A percentile compares a stretch with the other conserved stretches of the same genome.
Evolutionary conservation across 2,113 vertebrate genomes (phyloP).

Genomic region (Tupaia tana): DNA sequence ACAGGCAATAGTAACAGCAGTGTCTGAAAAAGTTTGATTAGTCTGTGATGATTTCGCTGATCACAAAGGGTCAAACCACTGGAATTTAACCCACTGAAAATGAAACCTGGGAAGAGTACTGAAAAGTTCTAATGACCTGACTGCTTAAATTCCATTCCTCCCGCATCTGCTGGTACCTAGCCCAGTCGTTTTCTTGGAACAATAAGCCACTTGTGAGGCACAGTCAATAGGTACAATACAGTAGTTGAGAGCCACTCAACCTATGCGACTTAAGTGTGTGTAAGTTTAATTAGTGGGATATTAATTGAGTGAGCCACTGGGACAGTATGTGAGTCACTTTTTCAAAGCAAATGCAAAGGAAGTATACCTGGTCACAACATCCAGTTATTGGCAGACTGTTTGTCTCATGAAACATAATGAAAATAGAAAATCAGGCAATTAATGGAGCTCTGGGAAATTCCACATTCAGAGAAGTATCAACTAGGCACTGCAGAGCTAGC

Average conservation of each 20-base stretch:
- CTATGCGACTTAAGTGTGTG: neutral
- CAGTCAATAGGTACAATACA: neutral
- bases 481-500: too few species aligned
- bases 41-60: constrained; percentile 7
- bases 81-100: constrained; percentile 56
- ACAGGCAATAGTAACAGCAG: neutral
- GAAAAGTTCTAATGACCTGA: neutral
- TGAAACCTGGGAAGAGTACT: constrained; percentile 47
- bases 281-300: constrained; percentile 45
- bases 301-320: neutral
- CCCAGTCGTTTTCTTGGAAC: constrained; percentile 40
- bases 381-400: neutral
- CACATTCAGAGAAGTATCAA: neutral
- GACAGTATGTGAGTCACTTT: neutral
- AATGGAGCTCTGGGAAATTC: neutral
- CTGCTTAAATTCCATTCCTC: constrained; percentile 45
- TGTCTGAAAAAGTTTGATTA: neutral
- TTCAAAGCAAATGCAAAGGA: constrained; percentile 44
- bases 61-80: constrained; percentile 52
- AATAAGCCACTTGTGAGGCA: constrained; percentile 53
- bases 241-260: constrained; percentile 51
- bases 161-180: neutral
- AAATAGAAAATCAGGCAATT: constrained; percentile 2
- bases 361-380: constrained; percentile 20
- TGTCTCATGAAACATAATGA: constrained; percentile 4